Base-by-base conservation (phyloP, 2,797 vertebrate genomes). In the Martes flavigula region DNA sequence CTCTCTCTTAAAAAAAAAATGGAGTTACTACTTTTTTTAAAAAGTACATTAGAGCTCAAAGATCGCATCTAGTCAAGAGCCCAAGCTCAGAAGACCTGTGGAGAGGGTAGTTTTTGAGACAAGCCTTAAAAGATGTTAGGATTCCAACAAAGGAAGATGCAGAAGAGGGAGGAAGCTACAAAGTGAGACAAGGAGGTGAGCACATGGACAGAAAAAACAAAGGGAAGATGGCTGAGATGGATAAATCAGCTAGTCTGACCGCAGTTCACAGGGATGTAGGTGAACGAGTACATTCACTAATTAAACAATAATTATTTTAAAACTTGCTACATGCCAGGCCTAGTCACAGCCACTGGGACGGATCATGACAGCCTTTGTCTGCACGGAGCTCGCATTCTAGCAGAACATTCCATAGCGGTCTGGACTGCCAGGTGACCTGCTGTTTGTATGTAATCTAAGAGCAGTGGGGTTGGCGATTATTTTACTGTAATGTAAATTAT, bases 401-500 rank as follows among this genome's bases (percentile, higher is more conserved):
- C 5, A 14, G 18, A 3, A 21, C n/a, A 2, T 14, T 30, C 8
- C 5, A 7, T 0, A 18, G 23, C 18, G 23, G 3, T 62, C 54
- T 17, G 48, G 60, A 20, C 60, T 27, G 12, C 62, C 40, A 77
- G 81, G 10, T 43, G 27, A 84, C 35, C 32, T 9, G 48, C 32
- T 25, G 14, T 85, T 87, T 79, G 77, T 51, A 77, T 64, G 56
- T 40, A 73, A 90, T 85, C 58, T 30, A 84, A 94, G 43, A 32
- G 38, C 58, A 85, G 14, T 2, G 13, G 40, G 17, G 4, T 75
- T 48, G 46, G 32, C 48, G 14, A n/a, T 72, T 86, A 46, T 93
- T 95, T 93, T 90, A 68, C 40, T 51, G 9, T 85, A 56, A 72
- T 15, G 2, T 43, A 96, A 88, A 30, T 32, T 91, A 60, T 46